These are phyloP conservation scores for Osmerus mordax DNA, from an alignment of 2,113 vertebrate species.

Conservation along the genomic window DNA sequence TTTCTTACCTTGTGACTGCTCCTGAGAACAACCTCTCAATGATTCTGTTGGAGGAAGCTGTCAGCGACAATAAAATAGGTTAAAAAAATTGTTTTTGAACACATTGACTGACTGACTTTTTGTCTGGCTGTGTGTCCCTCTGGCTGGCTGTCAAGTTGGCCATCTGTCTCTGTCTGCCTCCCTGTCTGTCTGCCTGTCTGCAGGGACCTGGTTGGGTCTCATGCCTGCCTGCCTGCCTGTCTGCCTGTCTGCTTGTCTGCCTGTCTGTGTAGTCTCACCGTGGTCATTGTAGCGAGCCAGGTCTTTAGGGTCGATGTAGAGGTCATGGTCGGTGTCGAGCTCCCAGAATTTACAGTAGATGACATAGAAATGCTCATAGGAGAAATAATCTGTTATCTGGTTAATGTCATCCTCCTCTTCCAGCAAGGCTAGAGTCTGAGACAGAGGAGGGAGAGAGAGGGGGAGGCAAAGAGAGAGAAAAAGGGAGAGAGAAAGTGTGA, in stretches of 20 bases:
- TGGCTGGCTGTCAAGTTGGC: too few relatives aligned
- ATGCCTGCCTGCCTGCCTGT: too few relatives aligned
- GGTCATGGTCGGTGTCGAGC: conserved; percentile 95
- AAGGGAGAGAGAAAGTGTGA: neutral
- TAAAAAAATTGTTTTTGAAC: neutral
- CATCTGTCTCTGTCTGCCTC: too few relatives aligned
- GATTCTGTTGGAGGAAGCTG: conserved; percentile 93
- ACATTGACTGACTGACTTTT: neutral
- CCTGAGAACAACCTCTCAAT: conserved; percentile 96
- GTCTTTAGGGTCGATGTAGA: conserved; percentile 94
- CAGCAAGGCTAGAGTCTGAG: conserved; percentile 90
- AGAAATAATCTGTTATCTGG: conserved; percentile 99
- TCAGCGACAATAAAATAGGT: conserved; percentile 28
- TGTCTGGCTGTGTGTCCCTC: too few relatives aligned
- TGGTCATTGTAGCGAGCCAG: conserved; percentile 94
- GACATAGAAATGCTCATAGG: conserved; percentile 98
- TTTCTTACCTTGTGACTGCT: conserved; percentile 89
- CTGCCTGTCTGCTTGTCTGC: too few relatives aligned
- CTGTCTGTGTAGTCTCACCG: conserved; percentile 67
- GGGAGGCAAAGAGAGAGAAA: neutral
- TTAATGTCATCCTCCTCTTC: conserved; percentile 99
- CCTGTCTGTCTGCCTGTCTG: too few relatives aligned
- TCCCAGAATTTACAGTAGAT: conserved; percentile 99
- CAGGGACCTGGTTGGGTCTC: too few relatives aligned
- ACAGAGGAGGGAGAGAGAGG: conserved; percentile 11